Conservation (phyloP, 2,113 vertebrate species). For the Rhinoderma darwinii region DNA sequence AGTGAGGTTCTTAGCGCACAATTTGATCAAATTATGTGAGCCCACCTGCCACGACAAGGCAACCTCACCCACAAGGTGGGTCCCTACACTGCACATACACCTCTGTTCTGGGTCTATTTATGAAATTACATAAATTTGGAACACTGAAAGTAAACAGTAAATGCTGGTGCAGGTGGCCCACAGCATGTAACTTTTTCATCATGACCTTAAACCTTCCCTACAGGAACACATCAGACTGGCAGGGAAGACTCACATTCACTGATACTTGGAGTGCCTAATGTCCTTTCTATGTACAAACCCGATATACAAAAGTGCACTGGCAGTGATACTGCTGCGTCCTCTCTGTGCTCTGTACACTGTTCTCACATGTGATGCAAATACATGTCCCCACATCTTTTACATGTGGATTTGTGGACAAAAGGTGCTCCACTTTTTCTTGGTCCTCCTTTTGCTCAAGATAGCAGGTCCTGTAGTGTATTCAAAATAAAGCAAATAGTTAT, state of each 20-base stretch:
- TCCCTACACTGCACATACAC: no score
- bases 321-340: neutral
- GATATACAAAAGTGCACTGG: neutral
- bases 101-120: no score
- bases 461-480: slow-evolving; percentile 14
- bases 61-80: no score
- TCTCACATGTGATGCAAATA: neutral
- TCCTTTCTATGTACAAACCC: neutral
- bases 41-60: no score
- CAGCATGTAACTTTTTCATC: neutral
- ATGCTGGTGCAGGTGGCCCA: neutral
- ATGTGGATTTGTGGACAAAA: neutral
- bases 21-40: no score
- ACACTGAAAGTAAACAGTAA: neutral
- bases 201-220: neutral
- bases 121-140: neutral
- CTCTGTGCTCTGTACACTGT: neutral
- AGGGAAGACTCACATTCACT: slow-evolving; percentile 37
- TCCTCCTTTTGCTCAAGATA: slow-evolving; percentile 18
- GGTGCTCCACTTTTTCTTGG: neutral
- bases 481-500: neutral
- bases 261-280: slow-evolving; percentile 16
- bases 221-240: neutral
- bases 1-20: no score
- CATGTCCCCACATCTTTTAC: neutral